Conservation (phyloP, 2,797 vertebrate species). For the Onychomys arenicola region DNA sequence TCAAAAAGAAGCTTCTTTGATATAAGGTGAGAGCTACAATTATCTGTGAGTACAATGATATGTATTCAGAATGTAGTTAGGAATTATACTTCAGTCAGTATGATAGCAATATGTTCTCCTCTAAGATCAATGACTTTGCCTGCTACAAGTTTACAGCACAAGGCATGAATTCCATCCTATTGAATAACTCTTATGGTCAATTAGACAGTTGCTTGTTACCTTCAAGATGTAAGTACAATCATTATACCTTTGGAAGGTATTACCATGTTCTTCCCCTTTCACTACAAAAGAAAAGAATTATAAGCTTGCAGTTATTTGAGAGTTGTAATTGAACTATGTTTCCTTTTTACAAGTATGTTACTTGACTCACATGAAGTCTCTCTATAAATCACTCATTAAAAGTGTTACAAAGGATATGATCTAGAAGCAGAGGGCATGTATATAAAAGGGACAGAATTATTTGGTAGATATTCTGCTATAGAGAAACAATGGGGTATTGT, state of each 20-base stretch:
- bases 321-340: background rate
- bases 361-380: background rate
- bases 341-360: background rate
- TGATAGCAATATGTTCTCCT: background rate
- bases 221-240: background rate
- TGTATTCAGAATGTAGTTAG: background rate
- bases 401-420: background rate
- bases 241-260: background rate
- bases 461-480: background rate
- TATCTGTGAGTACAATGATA: background rate
- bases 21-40: background rate
- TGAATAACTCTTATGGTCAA: background rate
- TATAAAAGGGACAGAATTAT: background rate
- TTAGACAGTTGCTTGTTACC: background rate
- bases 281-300: background rate
- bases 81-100: background rate
- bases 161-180: background rate
- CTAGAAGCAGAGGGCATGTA: background rate
- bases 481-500: background rate
- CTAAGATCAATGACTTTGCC: too few relatives aligned
- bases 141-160: too few relatives aligned
- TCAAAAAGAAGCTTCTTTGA: background rate
- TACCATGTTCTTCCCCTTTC: background rate
- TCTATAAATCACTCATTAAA: background rate
- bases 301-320: background rate